phyloP scores from a whole-genome alignment of 2,113 vertebrate species.

The Neotoma lepida region DNA sequence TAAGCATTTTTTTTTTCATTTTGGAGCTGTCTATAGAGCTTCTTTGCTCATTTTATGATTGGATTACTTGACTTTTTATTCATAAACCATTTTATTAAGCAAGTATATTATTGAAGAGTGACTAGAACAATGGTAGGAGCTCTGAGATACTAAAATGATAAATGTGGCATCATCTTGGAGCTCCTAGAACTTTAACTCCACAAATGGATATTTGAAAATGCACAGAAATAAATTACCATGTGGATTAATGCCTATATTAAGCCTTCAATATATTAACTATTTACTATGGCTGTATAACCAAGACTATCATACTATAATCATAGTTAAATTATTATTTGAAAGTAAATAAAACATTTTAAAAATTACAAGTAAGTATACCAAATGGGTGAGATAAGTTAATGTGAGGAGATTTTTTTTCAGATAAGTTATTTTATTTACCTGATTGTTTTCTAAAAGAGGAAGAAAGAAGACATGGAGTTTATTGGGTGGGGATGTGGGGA shows the following conservation, averaged over 20 bases:
- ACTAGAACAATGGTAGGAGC: fast-evolving
- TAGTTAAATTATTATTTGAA: neutral
- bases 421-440: too few relatives aligned
- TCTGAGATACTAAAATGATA: neutral
- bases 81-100: neutral
- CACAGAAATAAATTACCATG: neutral
- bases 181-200: neutral
- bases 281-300: neutral
- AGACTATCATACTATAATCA: neutral
- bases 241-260: neutral
- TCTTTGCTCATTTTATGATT: neutral
- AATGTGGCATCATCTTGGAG: neutral
- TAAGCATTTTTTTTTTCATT: neutral
- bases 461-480: too few relatives aligned
- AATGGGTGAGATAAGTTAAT: neutral
- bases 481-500: too few relatives aligned
- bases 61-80: neutral
- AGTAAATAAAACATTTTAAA: neutral
- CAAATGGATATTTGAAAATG: neutral
- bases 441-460: too few relatives aligned
- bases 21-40: neutral
- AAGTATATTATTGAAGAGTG: neutral
- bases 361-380: neutral
- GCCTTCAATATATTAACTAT: neutral
- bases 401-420: neutral